phyloP scores from a whole-genome alignment of 2,113 vertebrate genomes.

The Gambusia affinis region DNA sequence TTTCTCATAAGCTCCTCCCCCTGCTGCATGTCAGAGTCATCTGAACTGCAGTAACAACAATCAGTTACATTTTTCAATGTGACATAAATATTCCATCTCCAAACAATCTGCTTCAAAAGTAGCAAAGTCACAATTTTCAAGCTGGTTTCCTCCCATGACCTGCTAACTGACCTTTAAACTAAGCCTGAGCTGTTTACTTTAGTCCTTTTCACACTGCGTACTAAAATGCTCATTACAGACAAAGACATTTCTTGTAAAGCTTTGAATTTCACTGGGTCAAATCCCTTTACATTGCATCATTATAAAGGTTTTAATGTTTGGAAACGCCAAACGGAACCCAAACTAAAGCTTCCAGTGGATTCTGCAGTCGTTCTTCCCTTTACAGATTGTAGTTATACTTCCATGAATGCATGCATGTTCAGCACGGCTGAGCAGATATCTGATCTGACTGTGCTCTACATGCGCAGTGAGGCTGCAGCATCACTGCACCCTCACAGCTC shows the following conservation, averaged over 20 bases:
- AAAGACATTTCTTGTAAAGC: too few species aligned
- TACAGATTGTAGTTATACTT: slow-evolving; percentile 31
- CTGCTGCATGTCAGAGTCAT: neutral
- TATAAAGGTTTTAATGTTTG: neutral
- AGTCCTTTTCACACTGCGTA: slow-evolving; percentile 11
- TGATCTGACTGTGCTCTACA: slow-evolving; percentile 34
- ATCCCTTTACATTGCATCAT: too few species aligned
- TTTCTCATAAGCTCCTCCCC: too few species aligned
- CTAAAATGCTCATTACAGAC: slow-evolving; percentile 13
- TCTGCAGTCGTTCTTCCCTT: neutral
- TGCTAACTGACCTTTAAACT: slow-evolving; percentile 27
- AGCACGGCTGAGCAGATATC: slow-evolving; percentile 45
- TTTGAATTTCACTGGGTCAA: too few species aligned
- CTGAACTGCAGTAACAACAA: neutral
- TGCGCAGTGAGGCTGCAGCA: slow-evolving; percentile 31
- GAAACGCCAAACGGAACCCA: neutral
- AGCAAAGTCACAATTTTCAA: too few species aligned
- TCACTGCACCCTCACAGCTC: slow-evolving; percentile 1
- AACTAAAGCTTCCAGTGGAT: neutral
- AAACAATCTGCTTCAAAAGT: too few species aligned
- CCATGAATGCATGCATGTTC: slow-evolving; percentile 39
- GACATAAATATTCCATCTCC: too few species aligned
- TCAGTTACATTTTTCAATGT: too few species aligned
- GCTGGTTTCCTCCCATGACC: slow-evolving; percentile 18
- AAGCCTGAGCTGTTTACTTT: slow-evolving; percentile 31